phyloP scores from a whole-genome alignment of 1,140 invertebrate genomes.

The Drosophila melanica region DNA sequence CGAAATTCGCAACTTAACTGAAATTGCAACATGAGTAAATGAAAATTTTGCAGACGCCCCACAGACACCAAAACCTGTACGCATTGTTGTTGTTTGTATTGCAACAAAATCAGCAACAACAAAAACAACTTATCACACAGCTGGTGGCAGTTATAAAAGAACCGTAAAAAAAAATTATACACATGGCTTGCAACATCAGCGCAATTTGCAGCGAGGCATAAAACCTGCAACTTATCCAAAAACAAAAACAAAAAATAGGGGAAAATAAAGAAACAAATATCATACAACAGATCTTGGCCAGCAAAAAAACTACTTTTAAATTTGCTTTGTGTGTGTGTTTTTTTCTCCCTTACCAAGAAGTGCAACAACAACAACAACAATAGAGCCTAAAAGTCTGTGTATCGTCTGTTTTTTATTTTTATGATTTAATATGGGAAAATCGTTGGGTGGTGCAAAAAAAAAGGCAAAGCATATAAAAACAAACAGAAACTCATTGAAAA shows the following conservation, averaged over 20 bases:
- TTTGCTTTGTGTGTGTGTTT: conserved; percentile 20
- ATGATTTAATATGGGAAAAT: conserved; percentile 58
- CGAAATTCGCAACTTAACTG: conserved; percentile 10
- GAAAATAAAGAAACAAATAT: background rate
- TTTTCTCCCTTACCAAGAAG: conserved; percentile 29
- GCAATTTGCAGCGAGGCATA: conserved; percentile 47
- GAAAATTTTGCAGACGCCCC: conserved; percentile 29
- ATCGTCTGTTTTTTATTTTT: conserved; percentile 52
- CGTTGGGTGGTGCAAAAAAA: conserved; percentile 25
- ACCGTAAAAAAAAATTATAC: conserved; percentile 42
- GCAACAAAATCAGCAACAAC: conserved; percentile 24
- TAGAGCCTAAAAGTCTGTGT: conserved; percentile 28
- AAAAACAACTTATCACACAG: conserved; percentile 42
- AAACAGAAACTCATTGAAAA: conserved; percentile 22
- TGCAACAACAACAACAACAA: conserved; percentile 33
- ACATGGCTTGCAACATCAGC: conserved; percentile 52
- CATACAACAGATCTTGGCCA: conserved; percentile 23
- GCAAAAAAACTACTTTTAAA: conserved; percentile 37
- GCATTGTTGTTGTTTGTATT: conserved; percentile 4
- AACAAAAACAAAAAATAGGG: conserved; percentile 5
- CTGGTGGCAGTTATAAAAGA: conserved; percentile 47
- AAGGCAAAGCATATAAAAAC: conserved; percentile 23
- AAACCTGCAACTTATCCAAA: conserved; percentile 40
- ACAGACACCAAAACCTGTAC: conserved; percentile 10
- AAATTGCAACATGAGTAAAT: conserved; percentile 26